Conservation (phyloP, 2,888 invertebrate genomes). For the Actias luna region DNA sequence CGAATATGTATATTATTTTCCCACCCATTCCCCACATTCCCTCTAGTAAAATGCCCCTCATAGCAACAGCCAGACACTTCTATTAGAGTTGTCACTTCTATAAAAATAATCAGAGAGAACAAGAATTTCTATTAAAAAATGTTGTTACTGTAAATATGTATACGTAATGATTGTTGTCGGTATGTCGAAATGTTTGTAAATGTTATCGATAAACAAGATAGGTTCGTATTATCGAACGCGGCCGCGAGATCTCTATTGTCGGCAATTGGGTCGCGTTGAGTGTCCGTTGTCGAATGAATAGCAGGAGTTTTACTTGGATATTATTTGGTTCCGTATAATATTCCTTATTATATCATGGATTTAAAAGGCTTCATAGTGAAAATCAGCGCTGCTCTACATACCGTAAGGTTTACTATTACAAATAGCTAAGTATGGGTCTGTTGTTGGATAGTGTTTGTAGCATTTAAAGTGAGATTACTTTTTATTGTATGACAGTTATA, state of each 20-base stretch:
- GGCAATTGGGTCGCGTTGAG: slow-evolving; percentile 55
- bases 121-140: background rate
- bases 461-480: no score
- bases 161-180: slow-evolving; percentile 66
- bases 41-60: no score
- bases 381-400: no score
- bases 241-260: slow-evolving; percentile 48
- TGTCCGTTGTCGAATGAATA: background rate
- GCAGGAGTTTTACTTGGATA: background rate
- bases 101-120: no score
- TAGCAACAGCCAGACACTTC: no score
- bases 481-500: no score
- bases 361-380: background rate
- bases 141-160: slow-evolving; percentile 11
- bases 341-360: background rate
- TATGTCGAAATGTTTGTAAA: slow-evolving; percentile 79
- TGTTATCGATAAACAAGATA: slow-evolving; percentile 62
- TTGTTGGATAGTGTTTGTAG: no score
- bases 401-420: no score
- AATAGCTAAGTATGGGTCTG: no score
- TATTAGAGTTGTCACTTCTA: no score
- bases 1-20: no score
- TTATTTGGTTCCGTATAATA: background rate
- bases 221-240: slow-evolving; percentile 53
- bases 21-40: no score